Evolutionary conservation across 2,797 vertebrate genomes (phyloP), one percentile per base, ranked within the genome.

Genomic region (Xerus rutilus): DNA sequence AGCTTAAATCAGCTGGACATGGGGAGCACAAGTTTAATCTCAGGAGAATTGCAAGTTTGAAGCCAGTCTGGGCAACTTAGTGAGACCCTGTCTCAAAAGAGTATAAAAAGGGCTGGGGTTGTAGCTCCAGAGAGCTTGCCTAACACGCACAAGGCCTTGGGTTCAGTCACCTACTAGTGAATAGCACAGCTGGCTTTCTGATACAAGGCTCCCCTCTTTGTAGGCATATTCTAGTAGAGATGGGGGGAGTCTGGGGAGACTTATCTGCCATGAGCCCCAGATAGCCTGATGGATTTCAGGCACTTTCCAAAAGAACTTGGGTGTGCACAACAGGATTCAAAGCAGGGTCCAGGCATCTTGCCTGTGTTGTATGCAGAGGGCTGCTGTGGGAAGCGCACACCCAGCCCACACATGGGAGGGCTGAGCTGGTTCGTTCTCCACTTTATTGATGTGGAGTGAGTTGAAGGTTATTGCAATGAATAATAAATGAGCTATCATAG

Each of bases 401-500:
- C 78, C 43, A 67, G 74, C 82, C 52, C 77, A 15, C 43, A 30
- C 4, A 4, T 82, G 69, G 77, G 88, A 86, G 49, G 69, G 59
- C 90, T 90, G 81, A 88, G 93, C 72, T 52, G 15, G 21, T 81
- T 96, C 89, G 65, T 69, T 93, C 89, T 92, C 32, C 0, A 0
- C 67, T 95, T 97, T 97, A 96, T 92, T 87, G 65, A 96, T 95
- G 90, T 81, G 59, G 91, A 97, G 77, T 94, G 89, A 96, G 90
- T 93, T 97, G 97, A 92, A 98, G 94, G 97, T 97, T 98, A 98
- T 97, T 98, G 97, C 96, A 97, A 92, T 21, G 64, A 98, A 95
- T 97, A 98, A 97, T 97, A 98, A 97, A 98, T 97, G 94, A 97
- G 91, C 92, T 93, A 97, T 88, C 96, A 93, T 87, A 97, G 97